phyloP scores from a whole-genome alignment of 2,888 invertebrate species.

The Stenchaetothrips biformis region DNA sequence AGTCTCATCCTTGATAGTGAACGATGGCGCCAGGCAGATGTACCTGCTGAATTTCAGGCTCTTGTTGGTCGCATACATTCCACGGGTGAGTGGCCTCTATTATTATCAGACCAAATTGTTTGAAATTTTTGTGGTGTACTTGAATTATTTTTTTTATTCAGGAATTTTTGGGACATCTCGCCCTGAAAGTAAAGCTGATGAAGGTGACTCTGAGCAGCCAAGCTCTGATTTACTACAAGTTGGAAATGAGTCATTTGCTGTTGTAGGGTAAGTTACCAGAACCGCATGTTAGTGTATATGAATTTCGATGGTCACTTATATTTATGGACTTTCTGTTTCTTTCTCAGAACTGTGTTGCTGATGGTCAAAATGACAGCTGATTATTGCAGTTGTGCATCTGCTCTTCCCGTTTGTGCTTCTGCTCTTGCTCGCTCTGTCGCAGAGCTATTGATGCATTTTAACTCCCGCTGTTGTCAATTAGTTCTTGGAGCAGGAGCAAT shows the following conservation, averaged over 20 bases:
- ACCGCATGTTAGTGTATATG: neutral
- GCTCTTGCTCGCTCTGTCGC: conserved; percentile 78
- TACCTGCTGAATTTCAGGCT: conserved; percentile 82
- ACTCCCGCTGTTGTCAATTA: conserved; percentile 85
- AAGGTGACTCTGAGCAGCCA: conserved; percentile 35
- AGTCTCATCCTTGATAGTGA: conserved; percentile 82
- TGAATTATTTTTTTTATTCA: conserved; percentile 30
- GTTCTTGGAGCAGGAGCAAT: conserved; percentile 95
- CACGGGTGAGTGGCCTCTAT: conserved; percentile 42
- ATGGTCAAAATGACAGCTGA: conserved; percentile 86
- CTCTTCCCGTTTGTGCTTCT: conserved; percentile 54
- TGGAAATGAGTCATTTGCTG: conserved; percentile 66
- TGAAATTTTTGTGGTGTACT: neutral
- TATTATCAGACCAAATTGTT: neutral
- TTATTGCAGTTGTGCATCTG: conserved; percentile 65
- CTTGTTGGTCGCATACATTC: conserved; percentile 66
- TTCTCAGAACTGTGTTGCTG: conserved; percentile 66
- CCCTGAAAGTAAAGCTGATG: conserved; percentile 34
- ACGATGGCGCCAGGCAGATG: conserved; percentile 89
- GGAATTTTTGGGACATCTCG: conserved; percentile 39
- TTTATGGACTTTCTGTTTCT: conserved; percentile 21
- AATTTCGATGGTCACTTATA: neutral
- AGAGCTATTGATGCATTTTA: conserved; percentile 83
- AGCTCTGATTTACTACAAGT: conserved; percentile 49
- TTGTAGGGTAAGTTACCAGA: conserved; percentile 54